Base-by-base conservation (phyloP, 2,888 invertebrate genomes). In the Sussaba pulchella region DNA sequence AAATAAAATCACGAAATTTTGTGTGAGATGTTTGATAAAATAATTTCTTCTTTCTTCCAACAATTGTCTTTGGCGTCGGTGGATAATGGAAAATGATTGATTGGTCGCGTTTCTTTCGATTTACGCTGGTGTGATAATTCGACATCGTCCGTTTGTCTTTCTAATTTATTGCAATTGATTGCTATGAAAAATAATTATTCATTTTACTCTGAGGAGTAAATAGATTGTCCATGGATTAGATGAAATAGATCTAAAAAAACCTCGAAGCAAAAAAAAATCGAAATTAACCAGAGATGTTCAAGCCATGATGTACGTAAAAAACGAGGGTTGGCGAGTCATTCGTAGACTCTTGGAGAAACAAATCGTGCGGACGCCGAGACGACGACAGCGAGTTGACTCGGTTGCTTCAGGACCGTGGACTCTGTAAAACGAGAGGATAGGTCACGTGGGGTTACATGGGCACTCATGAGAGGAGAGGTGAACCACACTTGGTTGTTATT, bases 341-440 rank as follows among this genome's bases (percentile, higher is more conserved):
- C 75, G 66, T 75, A 61, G 67, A 47, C 66, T 80, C 66, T 54
- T 50, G n/a, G n/a, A n/a, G 67, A 24, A 75, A 76, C 76, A 76
- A 81, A 81, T 76, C 80, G 80, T 81, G 80, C 72, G 72, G 72
- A 69, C 80, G 72, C 41, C 50, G 75, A 54, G 26, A 59, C 57
- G 45, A 74, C 43, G 54, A 80, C 66, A 47, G 54, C 66, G 64
- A 67, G n/a, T 66, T 36, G 59, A 79, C 39, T 24, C 72, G 67
- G 47, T 24, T 39, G 71, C 66, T 61, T 57, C 43, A 66, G 67
- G 71, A 67, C 47, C 63, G 54, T 50, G 67, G 63, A 72, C 72
- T 76, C 63, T 81, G 80, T 81, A 81, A 81, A 76, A 81, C 76
- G 72, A 72, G 76, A 81, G 72, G 72, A 80, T 75, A 47, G 79